Evolutionary conservation across 92 coral and sea anemone genomes (phyloP).

Genomic region (Phymanthus crucifer): DNA sequence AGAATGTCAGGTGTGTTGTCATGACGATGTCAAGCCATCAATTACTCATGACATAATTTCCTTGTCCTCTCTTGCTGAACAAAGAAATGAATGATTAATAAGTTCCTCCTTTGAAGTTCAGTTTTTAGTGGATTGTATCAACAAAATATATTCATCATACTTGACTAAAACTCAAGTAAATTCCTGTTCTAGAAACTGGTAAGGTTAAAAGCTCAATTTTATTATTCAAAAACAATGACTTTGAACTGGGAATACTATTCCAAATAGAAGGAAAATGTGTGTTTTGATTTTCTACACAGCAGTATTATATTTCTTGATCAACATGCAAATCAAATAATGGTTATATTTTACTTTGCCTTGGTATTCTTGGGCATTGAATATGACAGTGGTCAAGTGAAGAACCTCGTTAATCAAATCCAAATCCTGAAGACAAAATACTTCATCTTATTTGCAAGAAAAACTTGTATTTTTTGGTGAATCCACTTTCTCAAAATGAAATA

Average conservation of each 20-base stretch:
- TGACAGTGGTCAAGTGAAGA: background rate
- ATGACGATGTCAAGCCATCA: slow-evolving; percentile 37
- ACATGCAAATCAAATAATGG: slow-evolving; percentile 13
- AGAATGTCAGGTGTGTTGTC: slow-evolving; percentile 24
- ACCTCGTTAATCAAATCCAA: background rate
- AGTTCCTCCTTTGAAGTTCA: slow-evolving; percentile 30
- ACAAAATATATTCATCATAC: background rate
- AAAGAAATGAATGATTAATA: slow-evolving; percentile 27
- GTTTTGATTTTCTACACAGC: slow-evolving; percentile 14
- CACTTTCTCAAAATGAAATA: background rate
- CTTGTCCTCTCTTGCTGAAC: slow-evolving; percentile 27
- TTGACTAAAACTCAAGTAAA: background rate
- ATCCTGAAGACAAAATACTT: background rate
- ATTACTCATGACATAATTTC: slow-evolving; percentile 38
- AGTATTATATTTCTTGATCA: slow-evolving; percentile 1
- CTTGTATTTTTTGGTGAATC: background rate
- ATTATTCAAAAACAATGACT: background rate
- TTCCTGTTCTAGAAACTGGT: slow-evolving; percentile 12
- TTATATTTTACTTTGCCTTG: background rate
- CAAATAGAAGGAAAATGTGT: background rate
- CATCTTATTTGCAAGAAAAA: background rate
- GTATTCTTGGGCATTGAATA: background rate
- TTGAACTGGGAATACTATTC: background rate
- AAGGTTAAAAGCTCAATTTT: background rate
- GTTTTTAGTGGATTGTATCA: slow-evolving; percentile 24